Evolutionary conservation across 2,113 vertebrate species (phyloP), one percentile per base, ranked within the genome.

Genomic region (Lamprotornis superbus): DNA sequence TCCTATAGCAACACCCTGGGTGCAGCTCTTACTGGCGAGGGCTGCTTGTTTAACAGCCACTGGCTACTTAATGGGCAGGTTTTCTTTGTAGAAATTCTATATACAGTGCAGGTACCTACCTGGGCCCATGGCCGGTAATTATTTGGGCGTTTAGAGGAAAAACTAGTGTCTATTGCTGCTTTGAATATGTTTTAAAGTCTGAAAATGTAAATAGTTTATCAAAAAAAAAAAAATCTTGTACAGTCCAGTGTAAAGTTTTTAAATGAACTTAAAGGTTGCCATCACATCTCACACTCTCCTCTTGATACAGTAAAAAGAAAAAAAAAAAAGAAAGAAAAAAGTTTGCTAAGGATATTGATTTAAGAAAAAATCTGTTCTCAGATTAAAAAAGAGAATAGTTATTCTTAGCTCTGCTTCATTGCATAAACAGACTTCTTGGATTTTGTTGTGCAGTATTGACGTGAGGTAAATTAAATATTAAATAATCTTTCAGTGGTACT

Each of bases 241-340:
- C 99, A 99, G 99, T 99, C 98, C 99, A 99, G 99, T 99, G 99
- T 99, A 99, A 99, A 99, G 99, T 99, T 99, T 99, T 99, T 99
- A 99, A 99, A 99, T 99, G 99, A 99, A 99, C 98, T 98, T 98
- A 98, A 98, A 98, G 98, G 98, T 99, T 98, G 98, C 98, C 99
- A 99, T 99, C 98, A 98, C 98, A 98, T 98, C 98, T 99, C 98
- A 98, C 98, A 98, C 98, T 99, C 98, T 99, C 97, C 98, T 98
- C 98, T 99, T 98, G 98, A 98, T 98, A 99, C 98, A 98, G 98
- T 98, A 97, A 97, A 98, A 98, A 81, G 53, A 28, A 52, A 74
- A 75, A 35, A 73, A 97, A 97, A 97, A 97, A 75, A 97, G 87
- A 81, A 91, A 78, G 40, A 96, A 98, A 97, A 98, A 98, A 98